Base-by-base conservation (phyloP, 2,113 vertebrate genomes). In the Thymallus thymallus region DNA sequence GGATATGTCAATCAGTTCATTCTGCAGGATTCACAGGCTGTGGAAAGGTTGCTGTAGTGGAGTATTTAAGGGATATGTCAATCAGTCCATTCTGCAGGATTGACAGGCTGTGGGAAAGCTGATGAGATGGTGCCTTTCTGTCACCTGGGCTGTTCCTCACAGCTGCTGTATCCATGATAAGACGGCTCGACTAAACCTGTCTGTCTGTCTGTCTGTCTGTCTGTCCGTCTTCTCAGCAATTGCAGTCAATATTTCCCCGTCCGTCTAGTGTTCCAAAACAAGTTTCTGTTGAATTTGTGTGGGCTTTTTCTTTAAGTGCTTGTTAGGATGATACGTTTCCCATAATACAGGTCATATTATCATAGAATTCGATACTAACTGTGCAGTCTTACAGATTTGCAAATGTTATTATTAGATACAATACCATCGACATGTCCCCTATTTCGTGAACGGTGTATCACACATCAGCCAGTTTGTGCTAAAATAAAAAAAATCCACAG, bases 221-320 rank as follows among this genome's bases (percentile, higher is more conserved):
- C 71, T 48, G 63, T 41, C 26, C 56, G 58, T 41, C 46, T 67
- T 29, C 68, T 83, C 76, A 58, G 20, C 74, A 76, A 80, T 76
- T 46, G 58, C 77, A 74, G 41, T 64, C 35, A 24, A 61, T 76
- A 69, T 76, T 20, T 72, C 68, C 73, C 68, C 6, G 10, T 6
- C 72, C 56, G 73, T 73, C 80, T 64, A 20, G 74, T 70, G 55
- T 10, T 60, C 46, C 26, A 3, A 64, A 69, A 48, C 23, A 1
- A 65, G 77, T 56, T 51, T 55, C 70, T 75, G 81, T 61, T 82
- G 75, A 77, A 80, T 81, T 67, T 69, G 45, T 64, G 79, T 71
- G 66, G 13, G 69, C 12, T 6, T 48, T 67, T 55, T 14, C 51
- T 55, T 3, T 23, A 6, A 60, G 46, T 51, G n/a, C n/a, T n/a